Base-by-base conservation (phyloP, 2,797 vertebrate species). In the Enteromius treurensis region DNA sequence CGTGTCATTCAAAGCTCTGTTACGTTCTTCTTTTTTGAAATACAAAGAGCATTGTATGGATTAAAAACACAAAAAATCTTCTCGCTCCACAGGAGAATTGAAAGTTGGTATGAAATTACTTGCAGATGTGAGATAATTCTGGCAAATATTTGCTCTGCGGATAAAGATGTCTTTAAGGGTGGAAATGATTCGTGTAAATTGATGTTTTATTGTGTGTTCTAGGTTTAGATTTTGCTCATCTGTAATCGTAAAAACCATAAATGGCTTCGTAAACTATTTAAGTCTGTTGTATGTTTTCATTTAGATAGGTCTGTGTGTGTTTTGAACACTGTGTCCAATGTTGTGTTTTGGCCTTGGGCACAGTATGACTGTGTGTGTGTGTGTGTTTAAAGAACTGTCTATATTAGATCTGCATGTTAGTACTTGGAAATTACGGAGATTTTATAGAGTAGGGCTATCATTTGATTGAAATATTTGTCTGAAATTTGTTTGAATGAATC, bases 261-360 rank as follows among this genome's bases (percentile, higher is more conserved):
- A 17, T 10, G 10, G 1, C 14, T 71, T 49, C 10, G 23, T 19
- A 29, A 29, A 29, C 42, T 17, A 29, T 26, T 70, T 3, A 42
- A 69, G 37, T 42, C 14, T 69, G 37, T n/a, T n/a, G 34, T 68
- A n/a, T 68, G 37, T 42, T 40, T 69, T 14, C 13, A 45, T 15
- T 70, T 45, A 42, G n/a, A 6, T 15, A 23, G 19, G 67, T 21
- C 71, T 19, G 29, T 53, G 45, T 76, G 60, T 77, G n/a, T 42
- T 29, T 42, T 21, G 75, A 77, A 64, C 76, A 64, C 5, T 64
- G 5, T 77, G 40, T 47, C 17, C 76, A 62, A 14, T 65, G 26
- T 78, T 73, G 47, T 68, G 77, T 79, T 51, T 67, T 37, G 77
- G 62, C 62, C 62, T 79, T 67, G 62, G 62, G 77, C 55, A 62